Base-by-base conservation (phyloP, 2,797 vertebrate species). In the Clamator glandarius region DNA sequence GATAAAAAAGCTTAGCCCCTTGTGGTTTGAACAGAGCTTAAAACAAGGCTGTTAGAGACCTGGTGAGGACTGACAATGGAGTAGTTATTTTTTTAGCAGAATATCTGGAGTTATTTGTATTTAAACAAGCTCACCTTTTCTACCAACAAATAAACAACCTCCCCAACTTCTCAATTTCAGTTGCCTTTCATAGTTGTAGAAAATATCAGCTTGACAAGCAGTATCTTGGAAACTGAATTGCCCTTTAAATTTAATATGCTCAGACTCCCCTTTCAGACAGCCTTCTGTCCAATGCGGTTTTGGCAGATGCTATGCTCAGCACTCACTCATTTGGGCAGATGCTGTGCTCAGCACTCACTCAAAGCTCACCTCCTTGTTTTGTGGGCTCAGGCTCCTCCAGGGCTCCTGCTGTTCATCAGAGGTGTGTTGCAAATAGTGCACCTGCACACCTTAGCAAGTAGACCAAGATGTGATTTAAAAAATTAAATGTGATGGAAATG, bases 181-280 rank as follows among this genome's bases (percentile, higher is more conserved):
- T 87, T 93, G 46, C n/a, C 35, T 91, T 94, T 83, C 31, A 6
- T 46, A 36, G 57, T 33, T 61, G 57, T 75, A 68, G 89, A 91
- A 51, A 89, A 77, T 79, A 94, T 51, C 77, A 95, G 81, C 84
- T 85, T 87, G 93, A 83, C 72, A 83, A 85, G 82, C 72, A 91
- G n/a, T 90, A 83, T 66, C 61, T 62, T 93, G 84, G 84, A 91
- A 92, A 93, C 95, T 93, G 81, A 95, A 93, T 96, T 95, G 89
- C 72, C 81, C 84, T 95, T 95, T 95, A 84, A 92, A 93, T 93
- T 90, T 93, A 90, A 90, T 95, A 48, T 89, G 77, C 78, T 74
- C 3, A 11, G 50, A 28, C 84, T 89, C 68, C 61, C 24, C 46
- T 80, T 91, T 93, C 63, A 90, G 88, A 24, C 81, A 91, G 75